Percentiles rank a stretch among this genome's conserved stretches.
Evolutionary conservation across 2,888 invertebrate species (phyloP).

Genomic region (Zygothrica quintamaculata): DNA sequence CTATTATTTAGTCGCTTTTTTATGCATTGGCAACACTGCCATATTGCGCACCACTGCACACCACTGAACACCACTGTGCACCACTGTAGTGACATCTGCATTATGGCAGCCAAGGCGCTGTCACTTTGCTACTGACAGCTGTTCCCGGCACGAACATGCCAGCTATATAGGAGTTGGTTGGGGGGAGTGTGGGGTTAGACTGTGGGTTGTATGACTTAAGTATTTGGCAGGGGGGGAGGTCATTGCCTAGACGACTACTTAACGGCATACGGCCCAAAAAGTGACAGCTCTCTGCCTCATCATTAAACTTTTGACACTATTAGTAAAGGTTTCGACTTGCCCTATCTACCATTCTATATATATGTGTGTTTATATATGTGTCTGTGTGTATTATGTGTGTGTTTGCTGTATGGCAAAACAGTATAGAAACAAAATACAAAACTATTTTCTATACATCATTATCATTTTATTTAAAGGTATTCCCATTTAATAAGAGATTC

Average conservation of each 20-base stretch:
- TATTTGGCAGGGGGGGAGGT: slow-evolving; percentile 7
- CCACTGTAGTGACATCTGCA: slow-evolving; percentile 39
- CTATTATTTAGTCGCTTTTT: slow-evolving; percentile 15
- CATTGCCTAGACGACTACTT: slow-evolving; percentile 57
- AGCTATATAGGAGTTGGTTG: slow-evolving; percentile 18
- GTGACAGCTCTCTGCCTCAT: slow-evolving; percentile 69
- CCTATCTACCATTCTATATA: not conserved
- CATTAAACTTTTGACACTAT: slow-evolving; percentile 82
- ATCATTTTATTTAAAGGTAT: too few species aligned
- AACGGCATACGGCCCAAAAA: slow-evolving; percentile 59
- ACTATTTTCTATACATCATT: slow-evolving; percentile 40
- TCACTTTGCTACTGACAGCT: slow-evolving; percentile 70
- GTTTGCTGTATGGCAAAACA: slow-evolving; percentile 32
- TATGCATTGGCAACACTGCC: too few species aligned
- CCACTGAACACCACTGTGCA: not conserved
- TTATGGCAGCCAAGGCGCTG: slow-evolving; percentile 58
- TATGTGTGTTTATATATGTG: slow-evolving; percentile 4
- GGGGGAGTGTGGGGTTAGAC: not conserved
- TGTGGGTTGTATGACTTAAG: not conserved
- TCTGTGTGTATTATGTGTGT: slow-evolving; percentile 38
- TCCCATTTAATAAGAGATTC: too few species aligned
- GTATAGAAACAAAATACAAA: slow-evolving; percentile 20
- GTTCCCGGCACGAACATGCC: slow-evolving; percentile 57
- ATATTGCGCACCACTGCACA: not conserved
- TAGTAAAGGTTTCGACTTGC: slow-evolving; percentile 53